Evolutionary conservation across 1,140 invertebrate species (phyloP).

Genomic region (Whitmania pigra): DNA sequence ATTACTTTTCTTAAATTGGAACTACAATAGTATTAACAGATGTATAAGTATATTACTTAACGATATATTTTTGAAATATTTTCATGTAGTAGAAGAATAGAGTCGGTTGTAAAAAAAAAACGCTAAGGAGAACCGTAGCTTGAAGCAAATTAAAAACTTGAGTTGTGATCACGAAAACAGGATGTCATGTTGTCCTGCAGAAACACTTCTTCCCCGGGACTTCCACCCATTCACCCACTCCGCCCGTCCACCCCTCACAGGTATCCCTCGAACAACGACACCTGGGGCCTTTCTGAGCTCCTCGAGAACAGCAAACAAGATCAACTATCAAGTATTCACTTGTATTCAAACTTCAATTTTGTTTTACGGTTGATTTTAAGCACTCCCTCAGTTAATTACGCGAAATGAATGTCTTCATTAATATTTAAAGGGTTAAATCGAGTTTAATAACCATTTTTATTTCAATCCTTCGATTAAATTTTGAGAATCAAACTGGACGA

Average conservation of each 20-base stretch:
- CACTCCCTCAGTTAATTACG: too few relatives aligned
- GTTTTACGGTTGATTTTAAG: too few relatives aligned
- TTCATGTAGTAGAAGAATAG: neutral
- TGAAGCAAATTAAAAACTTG: neutral
- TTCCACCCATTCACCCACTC: slow-evolving; percentile 36
- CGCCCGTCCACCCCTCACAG: slow-evolving; percentile 28
- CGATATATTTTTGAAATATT: neutral
- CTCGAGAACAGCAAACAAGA: slow-evolving; percentile 12
- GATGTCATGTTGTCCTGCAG: slow-evolving; percentile 42
- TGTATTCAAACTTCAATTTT: neutral
- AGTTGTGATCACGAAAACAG: slow-evolving; percentile 26
- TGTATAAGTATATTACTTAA: neutral
- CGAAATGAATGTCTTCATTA: neutral
- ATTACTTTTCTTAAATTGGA: too few relatives aligned
- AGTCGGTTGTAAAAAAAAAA: neutral
- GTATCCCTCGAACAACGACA: neutral
- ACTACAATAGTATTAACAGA: neutral
- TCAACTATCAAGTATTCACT: slow-evolving; percentile 1
- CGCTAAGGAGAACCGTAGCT: neutral
- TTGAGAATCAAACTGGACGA: too few relatives aligned
- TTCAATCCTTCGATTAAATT: too few relatives aligned
- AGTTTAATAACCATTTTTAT: too few relatives aligned
- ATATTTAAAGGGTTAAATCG: too few relatives aligned
- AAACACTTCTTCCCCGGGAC: slow-evolving; percentile 37
- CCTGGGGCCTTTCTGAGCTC: slow-evolving; percentile 3